Base-by-base conservation (phyloP, 2,113 vertebrate species). In the Lophochroa leadbeateri region DNA sequence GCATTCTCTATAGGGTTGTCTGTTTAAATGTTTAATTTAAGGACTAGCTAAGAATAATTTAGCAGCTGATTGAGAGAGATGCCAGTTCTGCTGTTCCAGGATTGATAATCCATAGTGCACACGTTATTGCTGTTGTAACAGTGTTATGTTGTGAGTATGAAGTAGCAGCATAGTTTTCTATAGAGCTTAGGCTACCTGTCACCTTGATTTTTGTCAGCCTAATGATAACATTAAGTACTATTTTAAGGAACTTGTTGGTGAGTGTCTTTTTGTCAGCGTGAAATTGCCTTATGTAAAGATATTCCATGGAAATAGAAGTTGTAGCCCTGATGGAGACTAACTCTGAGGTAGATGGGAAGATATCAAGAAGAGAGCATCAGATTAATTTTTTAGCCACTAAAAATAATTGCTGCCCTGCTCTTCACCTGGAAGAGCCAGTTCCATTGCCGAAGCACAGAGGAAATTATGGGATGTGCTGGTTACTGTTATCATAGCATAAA, bases 201-300 rank as follows among this genome's bases (percentile, higher is more conserved):
- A 91, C 85, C 81, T 95, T n/a, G 24, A 78, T 77, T 95, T 94
- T 94, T 94, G 69, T 92, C 94, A 95, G 75, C 84, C 87, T 96
- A 84, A 74, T 28, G n/a, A 91, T 71, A 82, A 83, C 82, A 94
- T 74, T 69, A 95, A 92, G 76, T 68, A 57, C 70, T 86, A 6
- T 94, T 97, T 95, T 85, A 65, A 85, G 88, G 86, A 69, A 58
- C 88, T 88, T 70, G 81, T 86, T 88, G 81, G 64, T 90, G 67
- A 90, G 67, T 88, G 70, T 88, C 93, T 96, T 71, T 94, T 75
- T 97, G 69, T 76, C 72, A 76, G 84, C 69, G 58, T 72, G 81
- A 90, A 97, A 53, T 19, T 88, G 19, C 47, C 37, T 37, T 61
- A 53, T 57, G 35, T 68, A 39, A 75, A 49, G 79, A 68, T 95